A percentile compares a stretch with the other conserved stretches of the same genome.
Conservation (phyloP, 1,140 invertebrate genomes). For the Papilio glaucus region DNA sequence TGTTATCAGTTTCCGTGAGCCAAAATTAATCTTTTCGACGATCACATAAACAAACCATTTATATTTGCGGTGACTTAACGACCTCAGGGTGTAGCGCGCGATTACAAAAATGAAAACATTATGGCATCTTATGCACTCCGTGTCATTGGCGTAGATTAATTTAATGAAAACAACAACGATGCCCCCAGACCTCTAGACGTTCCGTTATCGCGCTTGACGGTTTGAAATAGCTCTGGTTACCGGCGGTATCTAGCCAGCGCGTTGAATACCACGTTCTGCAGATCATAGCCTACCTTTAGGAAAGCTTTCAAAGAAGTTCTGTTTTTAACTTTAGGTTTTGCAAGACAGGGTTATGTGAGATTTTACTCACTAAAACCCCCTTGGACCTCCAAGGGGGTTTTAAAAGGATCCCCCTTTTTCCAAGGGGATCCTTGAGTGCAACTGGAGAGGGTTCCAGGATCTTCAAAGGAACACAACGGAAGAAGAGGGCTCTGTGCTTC, state of each 20-base stretch:
- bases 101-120: conserved; percentile 33
- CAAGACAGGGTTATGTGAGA: no score
- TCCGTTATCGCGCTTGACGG: conserved; percentile 13
- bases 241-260: background rate
- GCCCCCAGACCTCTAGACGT: conserved; percentile 27
- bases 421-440: no score
- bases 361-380: no score
- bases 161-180: conserved; percentile 31
- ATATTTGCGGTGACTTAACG: background rate
- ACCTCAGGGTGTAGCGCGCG: background rate
- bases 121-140: conserved; percentile 29
- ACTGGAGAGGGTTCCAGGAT: no score
- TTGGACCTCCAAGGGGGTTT: no score
- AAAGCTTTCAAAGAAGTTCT: no score
- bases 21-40: background rate
- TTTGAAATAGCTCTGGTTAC: conserved; percentile 9
- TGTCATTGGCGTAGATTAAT: conserved; percentile 22
- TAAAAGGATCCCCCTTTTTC: no score
- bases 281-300: no score
- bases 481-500: no score
- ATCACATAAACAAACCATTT: background rate
- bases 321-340: no score
- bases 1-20: background rate
- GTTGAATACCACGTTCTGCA: background rate
- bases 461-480: no score